Evolutionary conservation across 2,888 invertebrate species (phyloP).

Genomic region (Spodoptera picta): DNA sequence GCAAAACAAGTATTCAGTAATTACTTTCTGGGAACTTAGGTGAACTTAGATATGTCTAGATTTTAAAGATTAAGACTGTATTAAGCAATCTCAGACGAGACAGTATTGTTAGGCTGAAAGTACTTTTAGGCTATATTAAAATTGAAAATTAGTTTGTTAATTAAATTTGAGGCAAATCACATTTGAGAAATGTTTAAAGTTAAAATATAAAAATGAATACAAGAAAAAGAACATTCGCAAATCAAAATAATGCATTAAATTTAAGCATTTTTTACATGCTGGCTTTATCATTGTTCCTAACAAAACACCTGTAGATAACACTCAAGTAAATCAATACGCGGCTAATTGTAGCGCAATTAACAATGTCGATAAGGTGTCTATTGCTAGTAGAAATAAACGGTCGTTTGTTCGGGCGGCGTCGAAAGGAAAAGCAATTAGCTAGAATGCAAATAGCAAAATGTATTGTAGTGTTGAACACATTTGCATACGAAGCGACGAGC

Average conservation of each 20-base stretch:
- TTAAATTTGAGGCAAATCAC: too few species aligned
- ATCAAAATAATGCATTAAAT: background rate
- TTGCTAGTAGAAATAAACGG: conserved; percentile 72
- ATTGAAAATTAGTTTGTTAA: too few species aligned
- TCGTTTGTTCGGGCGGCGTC: conserved; percentile 71
- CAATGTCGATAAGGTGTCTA: conserved; percentile 69
- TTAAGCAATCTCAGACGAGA: too few species aligned
- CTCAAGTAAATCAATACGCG: conserved; percentile 42
- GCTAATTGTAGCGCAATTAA: conserved; percentile 58
- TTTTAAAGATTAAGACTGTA: too few species aligned
- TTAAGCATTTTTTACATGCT: background rate
- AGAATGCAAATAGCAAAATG: conserved; percentile 82
- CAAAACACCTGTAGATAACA: conserved; percentile 1
- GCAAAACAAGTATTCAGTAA: conserved; percentile 27
- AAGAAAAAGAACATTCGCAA: too few species aligned
- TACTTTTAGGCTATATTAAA: too few species aligned
- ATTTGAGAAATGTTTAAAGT: too few species aligned
- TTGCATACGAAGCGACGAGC: conserved; percentile 80
- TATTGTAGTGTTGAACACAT: conserved; percentile 80
- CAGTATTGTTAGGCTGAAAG: too few species aligned
- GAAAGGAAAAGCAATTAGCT: conserved; percentile 86
- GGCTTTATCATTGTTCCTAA: background rate
- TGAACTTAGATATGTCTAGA: background rate
- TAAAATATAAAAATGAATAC: too few species aligned
- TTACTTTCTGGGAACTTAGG: conserved; percentile 22